Base-by-base conservation (phyloP, 2,888 invertebrate genomes). In the Acheta domesticus region DNA sequence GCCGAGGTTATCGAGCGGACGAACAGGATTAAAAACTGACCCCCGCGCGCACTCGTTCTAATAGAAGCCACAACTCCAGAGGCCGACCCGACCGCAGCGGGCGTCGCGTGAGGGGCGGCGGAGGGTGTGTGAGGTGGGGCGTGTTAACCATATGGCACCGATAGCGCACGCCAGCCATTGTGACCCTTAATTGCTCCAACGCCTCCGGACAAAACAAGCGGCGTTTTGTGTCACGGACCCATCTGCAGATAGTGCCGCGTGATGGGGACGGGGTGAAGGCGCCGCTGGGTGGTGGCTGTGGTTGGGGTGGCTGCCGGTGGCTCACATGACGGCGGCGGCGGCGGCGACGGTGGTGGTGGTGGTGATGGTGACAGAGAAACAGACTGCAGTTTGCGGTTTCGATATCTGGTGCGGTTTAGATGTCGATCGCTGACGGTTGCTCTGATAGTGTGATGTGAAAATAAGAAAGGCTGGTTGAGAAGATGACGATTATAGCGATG, bases 41-140 rank as follows among this genome's bases (percentile, higher is more conserved):
- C 14, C 62, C 62, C 62, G n/a, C 62, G 16, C 62, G 16, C 62
- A 62, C 62, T 14, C 62, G 14, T n/a, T 62, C 62, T 62, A 62
- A 62, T 62, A 62, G 62, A 62, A 62, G 62, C 62, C 62, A 62
- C 62, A 62, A 62, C n/a, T 62, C 62, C 62, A 62, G 62, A 62
- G 62, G 62, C 62, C n/a, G 62, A 14, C 62, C 62, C n/a, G 62
- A 14, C 62, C 62, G n/a, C 62, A 62, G 62, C 36, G 62, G 62
- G 62, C 62, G n/a, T n/a, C 14, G 62, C 16, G 62, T 62, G 62
- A 14, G 62, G 62, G 62, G 14, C 3, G 14, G 36, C 3, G 36
- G 36, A 36, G 36, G 36, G 36, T 36, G 36, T 36, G 36, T 36
- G 36, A 19, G 62, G 62, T n/a, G 62, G 62, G 62, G 62, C 62